Conservation (phyloP, 2,113 vertebrate species). For the Cathartes aura region DNA sequence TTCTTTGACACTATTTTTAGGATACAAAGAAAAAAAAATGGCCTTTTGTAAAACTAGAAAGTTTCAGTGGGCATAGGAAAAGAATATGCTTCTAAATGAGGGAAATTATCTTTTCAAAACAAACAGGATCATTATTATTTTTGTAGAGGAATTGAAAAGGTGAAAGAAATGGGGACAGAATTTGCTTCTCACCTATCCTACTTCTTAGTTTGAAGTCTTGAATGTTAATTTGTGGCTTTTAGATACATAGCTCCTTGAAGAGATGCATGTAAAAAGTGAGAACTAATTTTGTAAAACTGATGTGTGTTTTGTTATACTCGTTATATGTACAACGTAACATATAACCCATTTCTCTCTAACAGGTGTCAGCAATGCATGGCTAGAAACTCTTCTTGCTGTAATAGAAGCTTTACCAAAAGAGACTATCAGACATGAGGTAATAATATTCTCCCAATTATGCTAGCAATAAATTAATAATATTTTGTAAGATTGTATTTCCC, state of each 20-base stretch:
- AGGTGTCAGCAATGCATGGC: conserved; percentile 93
- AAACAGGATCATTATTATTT: neutral
- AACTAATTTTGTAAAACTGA: neutral
- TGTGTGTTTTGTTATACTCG: neutral
- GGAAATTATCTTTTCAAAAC: neutral
- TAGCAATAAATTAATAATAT: neutral
- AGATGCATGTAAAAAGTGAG: neutral
- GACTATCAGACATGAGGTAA: conserved; percentile 92
- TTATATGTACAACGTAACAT: neutral
- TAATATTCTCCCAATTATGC: neutral
- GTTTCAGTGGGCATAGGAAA: neutral
- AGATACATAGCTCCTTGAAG: neutral
- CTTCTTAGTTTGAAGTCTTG: neutral
- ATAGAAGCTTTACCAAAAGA: conserved; percentile 92
- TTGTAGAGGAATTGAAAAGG: neutral
- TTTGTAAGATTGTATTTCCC: neutral
- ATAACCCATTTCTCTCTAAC: conserved; percentile 35
- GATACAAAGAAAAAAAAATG: neutral
- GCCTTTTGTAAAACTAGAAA: neutral
- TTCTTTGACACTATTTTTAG: neutral
- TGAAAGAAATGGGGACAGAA: neutral
- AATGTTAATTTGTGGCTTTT: neutral
- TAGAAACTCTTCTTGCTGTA: conserved; percentile 91
- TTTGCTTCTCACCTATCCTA: neutral
- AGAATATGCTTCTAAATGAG: neutral